Conservation (phyloP, 2,113 vertebrate genomes). For the Calonectris borealis region DNA sequence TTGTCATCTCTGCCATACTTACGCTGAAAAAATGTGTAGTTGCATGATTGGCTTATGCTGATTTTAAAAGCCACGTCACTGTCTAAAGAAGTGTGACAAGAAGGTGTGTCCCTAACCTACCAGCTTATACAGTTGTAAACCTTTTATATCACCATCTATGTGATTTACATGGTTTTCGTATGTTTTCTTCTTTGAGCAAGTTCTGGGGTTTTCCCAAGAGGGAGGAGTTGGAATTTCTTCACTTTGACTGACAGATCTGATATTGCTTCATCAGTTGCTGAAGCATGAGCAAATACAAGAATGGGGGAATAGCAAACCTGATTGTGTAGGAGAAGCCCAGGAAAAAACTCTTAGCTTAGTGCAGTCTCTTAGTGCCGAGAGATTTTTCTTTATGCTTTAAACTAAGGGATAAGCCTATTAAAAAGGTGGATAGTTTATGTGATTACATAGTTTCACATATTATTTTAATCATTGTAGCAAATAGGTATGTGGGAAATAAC, state of each 20-base stretch:
- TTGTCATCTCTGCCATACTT: background rate
- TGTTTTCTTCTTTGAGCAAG: background rate
- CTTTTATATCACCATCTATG: accelerated
- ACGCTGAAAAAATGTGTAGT: background rate
- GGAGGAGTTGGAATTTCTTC: background rate
- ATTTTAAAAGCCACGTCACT: background rate
- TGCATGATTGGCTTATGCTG: accelerated
- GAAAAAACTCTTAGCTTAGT: background rate
- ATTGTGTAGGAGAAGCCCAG: background rate
- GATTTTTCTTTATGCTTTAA: background rate
- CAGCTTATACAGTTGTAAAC: background rate
- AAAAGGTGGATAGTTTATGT: background rate
- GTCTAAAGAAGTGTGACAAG: background rate
- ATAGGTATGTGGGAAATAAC: background rate
- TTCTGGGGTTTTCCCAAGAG: background rate
- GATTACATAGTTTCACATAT: background rate
- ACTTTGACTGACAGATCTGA: background rate
- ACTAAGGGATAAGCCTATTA: background rate
- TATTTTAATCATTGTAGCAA: background rate
- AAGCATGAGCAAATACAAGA: background rate
- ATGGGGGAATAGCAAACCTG: background rate
- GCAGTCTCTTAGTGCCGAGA: background rate
- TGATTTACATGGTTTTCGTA: background rate
- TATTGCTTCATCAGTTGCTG: constrained; percentile 6
- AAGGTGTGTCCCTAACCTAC: background rate